Evolutionary conservation across 23 tunicate species (phyloP), one percentile per base, ranked within the genome.

Genomic region (Corella eumyota): DNA sequence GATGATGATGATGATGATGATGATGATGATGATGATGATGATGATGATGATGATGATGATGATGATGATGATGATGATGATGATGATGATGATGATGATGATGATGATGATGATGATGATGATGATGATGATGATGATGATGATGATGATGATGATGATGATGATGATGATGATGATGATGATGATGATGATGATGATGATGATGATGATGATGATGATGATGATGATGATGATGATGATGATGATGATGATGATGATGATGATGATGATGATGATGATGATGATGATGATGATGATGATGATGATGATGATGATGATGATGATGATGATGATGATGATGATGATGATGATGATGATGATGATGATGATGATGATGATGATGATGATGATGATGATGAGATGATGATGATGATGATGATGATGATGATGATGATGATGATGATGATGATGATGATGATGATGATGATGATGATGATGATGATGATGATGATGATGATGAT

Each of bases 301-400:
- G 22, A 35, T 3, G 71, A 49, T 66, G 65, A 66, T 64, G 69
- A 64, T 19, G 59, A 29, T 28, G 65, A 60, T 33, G 53, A 26
- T 7, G 27, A 26, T 3, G 53, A 62, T 37, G 24, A 30, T 62
- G 6, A 62, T 6, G 4, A 22, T 25, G 60, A 62, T 37, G 9
- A 36, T 36, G n/a, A 37, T 62, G 46, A 37, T 4, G 17, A 62
- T 36, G 30, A 52, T 3, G 22, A 37, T 37, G 26, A 62, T 37
- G 22, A 37, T 3, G 6, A n/a, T 25, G 60, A 36, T 62, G 50
- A 33, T 62, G 65, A 31, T 28, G 51, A 20, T 9, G 49, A 62
- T 62, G 68, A 62, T 25, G 22, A 37, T 37, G 20, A 37, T 37
- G 53, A 37, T 36, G 30, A 26, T 7, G 53, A 62, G 65, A 31